Evolutionary conservation across 1,140 invertebrate genomes (phyloP), one percentile per base, ranked within the genome.

Genomic region (Hirudo medicinalis): DNA sequence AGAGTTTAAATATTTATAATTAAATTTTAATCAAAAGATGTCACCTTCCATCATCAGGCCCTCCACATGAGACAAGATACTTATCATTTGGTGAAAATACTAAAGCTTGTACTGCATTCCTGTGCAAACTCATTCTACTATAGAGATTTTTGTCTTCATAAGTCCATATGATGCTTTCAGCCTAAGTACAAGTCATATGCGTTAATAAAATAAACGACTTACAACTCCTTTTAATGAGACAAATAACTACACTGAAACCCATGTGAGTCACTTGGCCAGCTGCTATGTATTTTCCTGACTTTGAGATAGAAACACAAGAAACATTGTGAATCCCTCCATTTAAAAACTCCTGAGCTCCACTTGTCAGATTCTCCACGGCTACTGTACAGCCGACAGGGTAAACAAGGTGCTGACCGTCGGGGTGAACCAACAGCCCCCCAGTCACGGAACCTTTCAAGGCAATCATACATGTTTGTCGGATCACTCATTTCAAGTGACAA

Each of bases 201-300:
- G 25, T 69, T 32, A 40, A 32, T 32, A 2, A 43, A 15, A 15
- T 32, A 15, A 69, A 69, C 49, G 9, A 69, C 36, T 13, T 69
- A 0, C 27, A 22, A 22, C 13, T 9, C 2, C 9, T 69, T 29
- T 69, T 70, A 54, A 27, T 69, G 72, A 78, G 15, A 5, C 43
- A 49, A 49, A 49, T 49, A 49, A 49, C 43, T 49, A 89, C 88
- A 82, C 91, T 91, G 78, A 93, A 94, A 9, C 91, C 92, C 79
- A 91, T 90, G 77, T 92, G 88, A 78, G 90, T 94, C 17, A 90
- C 86, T 81, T 94, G 91, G 0, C 92, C 92, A 15, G 91, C 91
- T 27, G 90, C 92, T 53, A 95, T 81, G 76, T 87, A 91, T 36
- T 87, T 87, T 55, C 92, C 92, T 74, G 85, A 85, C 2, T 85